Evolutionary conservation across 2,113 vertebrate species (phyloP), one percentile per base, ranked within the genome.

Genomic region (Catharus minimus): DNA sequence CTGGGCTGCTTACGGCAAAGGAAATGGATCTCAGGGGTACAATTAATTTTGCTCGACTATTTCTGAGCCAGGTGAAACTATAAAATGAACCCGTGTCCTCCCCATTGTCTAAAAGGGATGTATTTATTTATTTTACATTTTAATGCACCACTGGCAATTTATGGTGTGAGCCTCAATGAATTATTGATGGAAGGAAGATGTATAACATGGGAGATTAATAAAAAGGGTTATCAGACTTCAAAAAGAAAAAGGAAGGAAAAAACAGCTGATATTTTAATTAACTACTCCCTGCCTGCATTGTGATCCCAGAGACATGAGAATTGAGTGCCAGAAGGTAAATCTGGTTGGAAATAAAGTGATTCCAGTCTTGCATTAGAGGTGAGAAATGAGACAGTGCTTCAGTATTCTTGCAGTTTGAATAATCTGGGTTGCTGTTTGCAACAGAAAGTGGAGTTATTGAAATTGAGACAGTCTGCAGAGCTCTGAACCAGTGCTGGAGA

Each of bases 201-300:
- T 89, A 47, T 77, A 80, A 88, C 82, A 24, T 67, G 67, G 62
- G 64, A 89, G 55, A 85, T 89, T 82, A 91, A 92, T 89, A 91
- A 77, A 85, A 91, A 76, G 57, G 23, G 19, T 81, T 95, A 78
- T 77, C 15, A 1, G 47, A 47, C 67, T 91, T 95, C 85, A 93
- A 89, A 89, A 85, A 79, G 52, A 14, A 69, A 77, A 61, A 79
- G 55, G 41, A 83, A 72, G 82, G 73, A 58, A 88, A 79, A 80
- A 72, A 43, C 36, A 71, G 82, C 56, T 94, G 93, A 93, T 95
- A 83, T 93, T 93, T 95, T 94, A 95, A 95, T 95, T 94, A 93
- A 95, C 76, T 92, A 68, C 68, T 94, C 93, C 79, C 93, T 83
- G 82, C 65, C 72, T 89, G 82, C 16, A 21, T 71, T 85, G 76